These are phyloP conservation scores for Resseliella maxima DNA, from an alignment of 2,888 invertebrate genomes.

Conservation along the genomic window DNA sequence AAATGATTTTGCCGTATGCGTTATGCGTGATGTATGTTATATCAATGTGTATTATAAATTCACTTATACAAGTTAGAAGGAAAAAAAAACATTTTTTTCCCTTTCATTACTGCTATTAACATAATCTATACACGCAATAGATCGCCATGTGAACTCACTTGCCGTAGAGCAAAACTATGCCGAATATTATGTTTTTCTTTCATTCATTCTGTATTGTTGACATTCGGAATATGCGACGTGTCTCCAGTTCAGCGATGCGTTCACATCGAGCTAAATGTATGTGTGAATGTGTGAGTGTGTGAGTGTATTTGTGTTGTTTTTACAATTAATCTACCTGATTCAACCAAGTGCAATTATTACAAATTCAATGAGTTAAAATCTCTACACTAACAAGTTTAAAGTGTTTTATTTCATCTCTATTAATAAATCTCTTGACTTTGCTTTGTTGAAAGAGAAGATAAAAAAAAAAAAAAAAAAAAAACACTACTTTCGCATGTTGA, in stretches of 20 bases:
- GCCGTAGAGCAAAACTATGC: background rate
- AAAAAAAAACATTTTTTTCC: background rate
- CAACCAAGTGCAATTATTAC: background rate
- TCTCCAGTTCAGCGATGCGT: background rate
- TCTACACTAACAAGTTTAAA: too few relatives aligned
- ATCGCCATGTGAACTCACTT: background rate
- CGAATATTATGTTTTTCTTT: background rate
- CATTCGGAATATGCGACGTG: background rate
- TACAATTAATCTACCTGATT: background rate
- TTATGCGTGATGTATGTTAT: constrained; percentile 11
- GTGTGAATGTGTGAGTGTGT: background rate
- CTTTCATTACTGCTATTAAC: too few relatives aligned
- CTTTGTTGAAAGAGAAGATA: too few relatives aligned
- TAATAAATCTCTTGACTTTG: too few relatives aligned
- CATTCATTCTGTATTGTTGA: background rate
- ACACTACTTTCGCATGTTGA: too few relatives aligned
- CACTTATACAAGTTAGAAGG: constrained; percentile 8
- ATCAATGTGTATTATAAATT: background rate
- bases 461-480: too few relatives aligned
- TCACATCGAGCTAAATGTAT: background rate
- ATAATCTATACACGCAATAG: background rate
- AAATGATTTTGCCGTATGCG: background rate
- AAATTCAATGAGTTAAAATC: too few relatives aligned
- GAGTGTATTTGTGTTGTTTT: background rate
- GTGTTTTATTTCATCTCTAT: background rate